Evolutionary conservation across 92 coral and sea anemone species (phyloP), one percentile per base, ranked within the genome.

Genomic region (Phenganax subtilis): DNA sequence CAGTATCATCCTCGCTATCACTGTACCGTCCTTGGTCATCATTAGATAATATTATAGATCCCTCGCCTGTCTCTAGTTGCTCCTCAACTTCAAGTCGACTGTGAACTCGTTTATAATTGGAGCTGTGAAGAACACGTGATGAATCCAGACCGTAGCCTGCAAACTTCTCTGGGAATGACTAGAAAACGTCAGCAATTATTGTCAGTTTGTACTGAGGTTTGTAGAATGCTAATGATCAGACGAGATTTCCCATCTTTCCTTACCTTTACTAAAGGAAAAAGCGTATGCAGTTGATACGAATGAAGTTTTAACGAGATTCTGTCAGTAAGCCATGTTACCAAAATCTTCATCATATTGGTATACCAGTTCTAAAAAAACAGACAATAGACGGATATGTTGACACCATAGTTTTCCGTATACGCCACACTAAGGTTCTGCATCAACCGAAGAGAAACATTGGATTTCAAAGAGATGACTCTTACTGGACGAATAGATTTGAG

Each of bases 81-180:
- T 94, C 94, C 85, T 94, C 98, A 51, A 94, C 88, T 65, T 93
- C 97, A 44, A 94, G 88, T 54, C 98, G 86, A 17, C 93, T 92
- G 74, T 90, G 82, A 71, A 94, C 88, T 0, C 97, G 92, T 73
- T 85, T 87, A 86, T 92, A 94, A n/a, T 89, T 90, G 7, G 94
- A 80, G 51, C 89, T 88, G 77, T 84, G 88, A 27, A 92, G 91
- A 37, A 86, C 66, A 16, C 92, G 91, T 57, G 91, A 70, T 29
- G 87, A 83, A 52, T 81, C 80, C 17, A 84, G 53, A 58, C 84
- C 82, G 83, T 90, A 90, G 29, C 75, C 84, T 51, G 69, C 85
- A 17, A 94, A 93, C 44, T 85, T 80, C 55, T 83, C 89, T 14
- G 98, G 98, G 37, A 94, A 80, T 56, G 91, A 91, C 98, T 94